Base-by-base conservation (phyloP, 2,888 invertebrate species). In the Standfussiana lucernea region DNA sequence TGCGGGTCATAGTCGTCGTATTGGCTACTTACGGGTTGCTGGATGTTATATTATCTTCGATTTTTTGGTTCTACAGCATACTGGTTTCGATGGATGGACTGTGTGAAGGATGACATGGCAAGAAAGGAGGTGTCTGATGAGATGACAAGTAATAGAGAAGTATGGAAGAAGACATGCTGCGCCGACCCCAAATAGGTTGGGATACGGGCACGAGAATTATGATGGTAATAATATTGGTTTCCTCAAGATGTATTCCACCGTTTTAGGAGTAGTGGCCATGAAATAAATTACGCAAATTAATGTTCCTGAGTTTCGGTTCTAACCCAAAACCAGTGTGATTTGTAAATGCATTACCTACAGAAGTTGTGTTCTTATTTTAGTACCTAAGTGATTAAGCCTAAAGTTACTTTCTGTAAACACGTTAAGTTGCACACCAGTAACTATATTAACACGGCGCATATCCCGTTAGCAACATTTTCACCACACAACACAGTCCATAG, bases 381-480 rank as follows among this genome's bases (percentile, higher is more conserved):
- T 18, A 18, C 59, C 32, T 59, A 59, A 61, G 32, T 32, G 1
- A 32, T 32, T 10, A 10, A 10, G 21, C 61, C 4, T 61, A 61
- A 21, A 1, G 47, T 67, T 35, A 35, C 50, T 68, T 82, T 85
- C 77, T 80, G 67, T 21, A 8, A 18, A 21, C 5, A 59, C 2
- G 35, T 42, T 47, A 28, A 45, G 28, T 18, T 72, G 37, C 67
- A 68, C 37, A 67, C 53, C 37, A 69, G 70, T 83, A 80, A 89
- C 75, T 78, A 82, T 65, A 80, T 83, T 84, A 89, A 81, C 83
- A 69, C 72, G 24, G 37, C 28, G 15, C 62, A 83, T 70, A 73
- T 78, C 70, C 76, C 72, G 62, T 45, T 75, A 76, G 80, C 73
- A 86, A 78, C 64, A 86, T 89, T 85, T 89, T 78, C 83, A 79